Evolutionary conservation across 1,140 invertebrate genomes (phyloP), one percentile per base, ranked within the genome.

Genomic region (Eufriesea mexicana): DNA sequence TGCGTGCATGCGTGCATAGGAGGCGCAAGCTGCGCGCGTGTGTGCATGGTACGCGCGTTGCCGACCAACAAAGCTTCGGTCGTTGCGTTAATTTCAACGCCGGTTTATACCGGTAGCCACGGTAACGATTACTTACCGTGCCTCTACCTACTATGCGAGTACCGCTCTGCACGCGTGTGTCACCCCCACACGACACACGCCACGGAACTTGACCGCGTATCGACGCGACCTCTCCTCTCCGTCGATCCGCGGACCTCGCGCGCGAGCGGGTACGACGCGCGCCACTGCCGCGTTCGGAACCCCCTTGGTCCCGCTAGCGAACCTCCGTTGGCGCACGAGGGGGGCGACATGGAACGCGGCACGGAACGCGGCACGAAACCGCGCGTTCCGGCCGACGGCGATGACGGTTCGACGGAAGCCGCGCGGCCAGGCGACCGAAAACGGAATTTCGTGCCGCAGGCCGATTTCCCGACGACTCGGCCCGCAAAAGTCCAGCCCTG

Each of bases 81-180:
- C 80, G 74, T 68, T 76, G 84, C 61, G 84, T 87, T 89, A 91
- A 90, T 91, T 91, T 91, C 88, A 87, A 81, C 87, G 83, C 75
- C 72, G 76, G 89, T 88, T 89, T 84, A 86, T n/a, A 64, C 84
- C 86, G 86, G 89, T 89, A 90, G 88, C 89, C 85, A 81, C 84
- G 89, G 86, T 89, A 91, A 91, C 87, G 84, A 91, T 88, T 85
- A 86, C 86, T 87, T 79, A 61, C 86, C 86, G 59, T 59, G 78
- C 62, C 45, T 51, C 51, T 67, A 66, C 61, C 51, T 71, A 23
- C 35, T 35, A 35, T 35, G 35, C 47, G 47, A 49, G 12, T 12
- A 12, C 51, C 12, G 4, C 14, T 14, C 5, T 64, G 12, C n/a
- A 20, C 67, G 47, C 67, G n/a, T 51, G 47, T 70, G 67, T 49